These are phyloP conservation scores for Bellardia pandia DNA, from an alignment of 2,888 invertebrate species.

Conservation along the genomic window DNA sequence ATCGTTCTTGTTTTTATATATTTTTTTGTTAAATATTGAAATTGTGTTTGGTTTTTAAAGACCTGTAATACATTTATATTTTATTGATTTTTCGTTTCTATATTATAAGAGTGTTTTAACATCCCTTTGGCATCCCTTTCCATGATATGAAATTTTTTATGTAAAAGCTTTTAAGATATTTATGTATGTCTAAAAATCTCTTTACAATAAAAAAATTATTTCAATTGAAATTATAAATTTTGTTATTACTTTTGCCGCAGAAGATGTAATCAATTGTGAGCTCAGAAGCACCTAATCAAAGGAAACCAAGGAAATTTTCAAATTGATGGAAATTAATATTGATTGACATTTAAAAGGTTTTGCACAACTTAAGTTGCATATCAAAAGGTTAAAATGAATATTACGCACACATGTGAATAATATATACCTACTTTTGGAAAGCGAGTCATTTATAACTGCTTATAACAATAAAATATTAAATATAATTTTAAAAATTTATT, in stretches of 20 bases:
- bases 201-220: neutral
- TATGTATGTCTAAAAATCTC: neutral
- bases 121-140: too few relatives aligned
- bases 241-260: slow-evolving; percentile 21
- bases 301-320: neutral
- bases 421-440: neutral
- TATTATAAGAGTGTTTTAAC: neutral
- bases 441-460: too few relatives aligned
- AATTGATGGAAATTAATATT: slow-evolving; percentile 17
- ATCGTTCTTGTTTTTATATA: neutral
- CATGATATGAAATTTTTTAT: neutral
- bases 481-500: too few relatives aligned
- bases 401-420: neutral
- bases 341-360: neutral
- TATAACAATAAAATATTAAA: too few relatives aligned
- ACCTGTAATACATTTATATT: neutral
- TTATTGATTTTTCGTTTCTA: neutral
- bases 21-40: neutral
- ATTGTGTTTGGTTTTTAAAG: neutral
- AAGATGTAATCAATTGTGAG: slow-evolving; percentile 42
- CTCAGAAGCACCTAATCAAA: neutral
- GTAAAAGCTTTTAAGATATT: slow-evolving; percentile 18
- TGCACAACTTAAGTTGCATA: neutral
- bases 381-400: neutral
- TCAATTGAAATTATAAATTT: slow-evolving; percentile 3